Percentiles rank a stretch among this genome's conserved stretches.
Conservation (phyloP, 2,797 vertebrate species). For the Sciaenops ocellatus region DNA sequence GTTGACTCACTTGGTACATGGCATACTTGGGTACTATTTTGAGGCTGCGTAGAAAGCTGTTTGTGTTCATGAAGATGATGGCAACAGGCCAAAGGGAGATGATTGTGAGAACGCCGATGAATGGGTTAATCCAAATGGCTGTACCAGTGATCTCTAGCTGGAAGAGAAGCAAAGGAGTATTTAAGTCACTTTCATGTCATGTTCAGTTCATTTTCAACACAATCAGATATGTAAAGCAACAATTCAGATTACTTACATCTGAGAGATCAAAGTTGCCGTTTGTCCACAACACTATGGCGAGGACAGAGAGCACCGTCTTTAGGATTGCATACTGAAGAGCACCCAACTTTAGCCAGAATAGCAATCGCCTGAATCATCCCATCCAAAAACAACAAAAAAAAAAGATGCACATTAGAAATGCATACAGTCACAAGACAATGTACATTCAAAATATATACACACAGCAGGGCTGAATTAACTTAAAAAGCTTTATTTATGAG, state of each 20-base stretch:
- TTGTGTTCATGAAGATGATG: constrained; percentile 90
- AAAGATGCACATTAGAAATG: constrained; percentile 11
- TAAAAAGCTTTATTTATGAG: neutral
- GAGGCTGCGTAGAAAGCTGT: constrained; percentile 76
- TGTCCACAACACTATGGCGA: constrained; percentile 89
- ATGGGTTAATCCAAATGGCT: constrained; percentile 88
- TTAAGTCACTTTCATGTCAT: neutral
- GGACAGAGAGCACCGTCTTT: constrained; percentile 85
- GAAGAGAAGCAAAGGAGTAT: constrained; percentile 36
- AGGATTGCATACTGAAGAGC: constrained; percentile 90
- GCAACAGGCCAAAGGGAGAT: constrained; percentile 90
- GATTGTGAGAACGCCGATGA: constrained; percentile 87
- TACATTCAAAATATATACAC: neutral
- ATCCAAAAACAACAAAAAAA: neutral
- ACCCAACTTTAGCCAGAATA: constrained; percentile 89
- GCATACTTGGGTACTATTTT: constrained; percentile 91
- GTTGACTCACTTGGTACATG: constrained; percentile 90
- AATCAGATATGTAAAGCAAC: neutral
- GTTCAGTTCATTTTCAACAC: neutral
- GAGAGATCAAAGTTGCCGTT: constrained; percentile 87
- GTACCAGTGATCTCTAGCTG: constrained; percentile 85
- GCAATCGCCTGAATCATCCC: constrained; percentile 69
- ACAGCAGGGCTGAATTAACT: neutral
- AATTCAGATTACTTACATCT: constrained; percentile 82
- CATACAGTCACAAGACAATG: neutral